Base-by-base conservation (phyloP, 2,113 vertebrate genomes). In the Trematomus loennbergii region DNA sequence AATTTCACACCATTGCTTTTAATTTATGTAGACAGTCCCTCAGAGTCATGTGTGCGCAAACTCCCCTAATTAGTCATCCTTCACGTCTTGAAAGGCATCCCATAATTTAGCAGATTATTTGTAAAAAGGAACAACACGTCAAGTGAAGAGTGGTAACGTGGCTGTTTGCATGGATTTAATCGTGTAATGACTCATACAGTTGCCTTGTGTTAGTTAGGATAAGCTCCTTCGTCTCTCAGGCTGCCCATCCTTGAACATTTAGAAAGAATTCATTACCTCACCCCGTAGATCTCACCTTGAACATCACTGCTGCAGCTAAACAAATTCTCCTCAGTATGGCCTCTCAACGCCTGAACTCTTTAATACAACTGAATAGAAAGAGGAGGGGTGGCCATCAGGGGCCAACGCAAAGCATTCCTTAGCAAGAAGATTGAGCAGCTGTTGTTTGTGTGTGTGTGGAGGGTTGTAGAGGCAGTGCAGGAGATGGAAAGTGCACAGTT, bases 341-440 rank as follows among this genome's bases (percentile, higher is more conserved):
- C 63, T 77, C 57, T 61, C 36, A 69, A 57, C 72, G 70, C 64
- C 72, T 58, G 49, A 54, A 63, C 86, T 81, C 55, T 73, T 36
- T 80, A 61, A 88, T 80, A 59, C 83, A 67, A 85, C 66, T 85
- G 69, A 82, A 89, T 65, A 79, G 72, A 63, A 61, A 54, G 65
- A 79, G 81, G 50, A 61, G 62, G 40, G 70, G 61, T 82, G 78
- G 87, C 87, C 89, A 65, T 45, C 49, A 4, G 79, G 55, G 70
- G 50, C 63, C 70, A 79, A 72, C 59, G 68, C 72, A 57, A 68
- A 87, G 77, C 36, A 86, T 88, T 82, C 49, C 79, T 78, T 77
- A 61, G 36, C 77, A 43, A 78, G 63, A 75, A 88, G 72, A 91
- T 87, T 85, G 81, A 82, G 67, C 76, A 75, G 81, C 55, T 73